Percentiles rank a stretch among this genome's conserved stretches.
These are phyloP conservation scores for Euproctis similis DNA, from an alignment of 2,888 invertebrate genomes.

Conservation along the genomic window DNA sequence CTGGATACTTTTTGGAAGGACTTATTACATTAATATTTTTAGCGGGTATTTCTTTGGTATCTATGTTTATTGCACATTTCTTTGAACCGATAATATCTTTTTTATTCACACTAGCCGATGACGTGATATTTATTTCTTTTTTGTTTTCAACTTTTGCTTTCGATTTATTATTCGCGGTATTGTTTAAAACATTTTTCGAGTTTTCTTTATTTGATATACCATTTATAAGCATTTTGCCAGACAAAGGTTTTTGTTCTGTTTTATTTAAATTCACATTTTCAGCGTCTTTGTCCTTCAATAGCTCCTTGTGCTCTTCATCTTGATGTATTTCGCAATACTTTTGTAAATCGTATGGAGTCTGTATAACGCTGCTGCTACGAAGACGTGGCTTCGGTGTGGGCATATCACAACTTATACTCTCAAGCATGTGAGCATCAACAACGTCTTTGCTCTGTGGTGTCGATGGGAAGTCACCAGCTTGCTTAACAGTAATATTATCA, in stretches of 20 bases:
- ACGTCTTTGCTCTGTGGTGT: conserved; percentile 43
- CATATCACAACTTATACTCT: conserved; percentile 26
- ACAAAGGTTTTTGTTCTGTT: conserved; percentile 41
- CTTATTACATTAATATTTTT: conserved; percentile 64
- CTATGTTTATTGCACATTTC: conserved; percentile 63
- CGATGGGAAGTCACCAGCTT: conserved; percentile 59
- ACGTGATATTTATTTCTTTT: conserved; percentile 34
- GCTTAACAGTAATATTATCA: conserved; percentile 64
- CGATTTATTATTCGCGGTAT: conserved; percentile 23
- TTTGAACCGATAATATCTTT: conserved; percentile 45
- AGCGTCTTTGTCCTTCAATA: conserved; percentile 52
- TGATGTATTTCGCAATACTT: conserved; percentile 67
- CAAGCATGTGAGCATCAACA: conserved; percentile 37
- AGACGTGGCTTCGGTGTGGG: conserved; percentile 62
- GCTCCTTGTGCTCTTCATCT: conserved; percentile 64
- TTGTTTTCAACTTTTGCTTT: conserved; percentile 32
- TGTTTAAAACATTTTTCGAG: conserved; percentile 30
- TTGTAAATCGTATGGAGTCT: conserved; percentile 69
- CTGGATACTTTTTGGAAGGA: conserved; percentile 68
- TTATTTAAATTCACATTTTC: conserved; percentile 34
- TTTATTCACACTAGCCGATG: conserved; percentile 39
- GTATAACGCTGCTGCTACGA: conserved; percentile 67
- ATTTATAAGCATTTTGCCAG: conserved; percentile 49
- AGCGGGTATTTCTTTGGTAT: conserved; percentile 64
- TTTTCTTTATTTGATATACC: conserved; percentile 40